Evolutionary conservation across 2,113 vertebrate genomes (phyloP).

Genomic region (Arenaria interpres): DNA sequence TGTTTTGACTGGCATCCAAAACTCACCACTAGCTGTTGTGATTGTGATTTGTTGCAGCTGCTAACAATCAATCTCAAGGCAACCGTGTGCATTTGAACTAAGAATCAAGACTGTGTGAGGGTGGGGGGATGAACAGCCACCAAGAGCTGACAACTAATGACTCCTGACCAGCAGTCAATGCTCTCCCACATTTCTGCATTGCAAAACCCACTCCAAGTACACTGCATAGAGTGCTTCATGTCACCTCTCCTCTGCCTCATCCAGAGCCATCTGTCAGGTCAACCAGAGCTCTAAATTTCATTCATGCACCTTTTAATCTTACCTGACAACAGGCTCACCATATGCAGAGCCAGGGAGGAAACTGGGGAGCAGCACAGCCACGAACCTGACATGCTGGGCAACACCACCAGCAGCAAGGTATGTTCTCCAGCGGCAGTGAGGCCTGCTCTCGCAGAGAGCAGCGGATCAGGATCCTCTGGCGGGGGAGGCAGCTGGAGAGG

Average conservation of each 20-base stretch:
- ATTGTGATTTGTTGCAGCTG: constrained; percentile 39
- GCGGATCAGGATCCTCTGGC: accelerated
- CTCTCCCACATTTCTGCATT: neutral
- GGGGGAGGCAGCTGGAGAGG: neutral
- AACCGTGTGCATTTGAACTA: neutral
- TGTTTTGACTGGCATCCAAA: constrained; percentile 38
- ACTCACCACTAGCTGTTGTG: neutral
- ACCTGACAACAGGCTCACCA: neutral
- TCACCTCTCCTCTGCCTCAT: neutral
- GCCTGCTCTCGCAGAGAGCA: neutral
- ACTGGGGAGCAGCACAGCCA: neutral
- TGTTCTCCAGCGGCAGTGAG: neutral
- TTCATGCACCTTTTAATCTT: neutral
- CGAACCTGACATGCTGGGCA: neutral
- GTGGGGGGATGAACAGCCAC: neutral
- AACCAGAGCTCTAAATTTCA: neutral
- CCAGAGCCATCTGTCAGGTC: neutral
- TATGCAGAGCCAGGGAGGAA: neutral
- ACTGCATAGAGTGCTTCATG: accelerated
- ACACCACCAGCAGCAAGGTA: neutral
- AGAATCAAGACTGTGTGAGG: neutral
- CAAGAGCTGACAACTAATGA: neutral
- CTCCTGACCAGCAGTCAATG: neutral
- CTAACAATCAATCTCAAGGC: constrained; percentile 2
- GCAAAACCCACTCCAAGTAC: neutral